Conservation (phyloP, 2,888 invertebrate species). For the Eupithecia dodoneata region DNA sequence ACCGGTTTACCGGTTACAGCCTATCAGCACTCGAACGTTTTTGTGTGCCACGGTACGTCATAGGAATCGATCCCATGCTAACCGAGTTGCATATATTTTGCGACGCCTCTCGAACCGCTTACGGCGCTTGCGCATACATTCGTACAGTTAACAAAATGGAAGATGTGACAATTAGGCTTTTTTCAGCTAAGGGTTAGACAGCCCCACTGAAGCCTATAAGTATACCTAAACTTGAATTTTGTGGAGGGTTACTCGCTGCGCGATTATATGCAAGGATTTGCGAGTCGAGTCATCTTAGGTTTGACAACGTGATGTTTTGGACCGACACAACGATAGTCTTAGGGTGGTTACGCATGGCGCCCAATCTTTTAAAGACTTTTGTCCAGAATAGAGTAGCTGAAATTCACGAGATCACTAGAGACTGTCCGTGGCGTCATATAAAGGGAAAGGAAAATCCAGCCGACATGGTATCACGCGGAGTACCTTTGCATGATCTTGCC, state of each 20-base stretch:
- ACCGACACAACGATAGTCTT: neutral
- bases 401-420: neutral
- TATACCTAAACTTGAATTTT: neutral
- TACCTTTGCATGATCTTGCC: neutral
- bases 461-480: neutral
- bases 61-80: neutral
- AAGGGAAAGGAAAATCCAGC: constrained; percentile 1
- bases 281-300: neutral
- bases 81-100: neutral
- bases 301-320: neutral
- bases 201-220: neutral
- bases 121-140: neutral
- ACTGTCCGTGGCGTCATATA: neutral
- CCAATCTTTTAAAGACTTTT: neutral
- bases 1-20: neutral
- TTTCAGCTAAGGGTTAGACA: neutral
- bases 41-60: neutral
- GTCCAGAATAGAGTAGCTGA: neutral
- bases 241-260: neutral
- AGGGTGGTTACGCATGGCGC: neutral
- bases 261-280: neutral
- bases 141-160: neutral
- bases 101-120: neutral
- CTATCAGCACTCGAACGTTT: neutral
- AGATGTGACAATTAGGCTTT: neutral